Conservation (phyloP, 1,140 invertebrate species). For the Drosophila repletoides region DNA sequence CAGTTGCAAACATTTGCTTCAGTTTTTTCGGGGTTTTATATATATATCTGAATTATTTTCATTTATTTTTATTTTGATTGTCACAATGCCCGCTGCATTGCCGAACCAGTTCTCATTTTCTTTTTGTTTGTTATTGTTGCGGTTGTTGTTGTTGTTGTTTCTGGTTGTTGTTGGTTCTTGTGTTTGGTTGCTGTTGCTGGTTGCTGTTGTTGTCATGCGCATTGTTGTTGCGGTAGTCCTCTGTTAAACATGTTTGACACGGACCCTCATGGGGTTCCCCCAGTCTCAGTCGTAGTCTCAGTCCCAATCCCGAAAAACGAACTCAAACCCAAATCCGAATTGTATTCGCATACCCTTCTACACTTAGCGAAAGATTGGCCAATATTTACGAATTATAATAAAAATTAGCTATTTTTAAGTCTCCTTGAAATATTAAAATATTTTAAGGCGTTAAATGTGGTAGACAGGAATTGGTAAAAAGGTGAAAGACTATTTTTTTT, state of each 20-base stretch:
- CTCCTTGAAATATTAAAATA: no score
- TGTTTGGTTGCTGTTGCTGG: slow-evolving; percentile 32
- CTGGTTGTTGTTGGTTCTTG: slow-evolving; percentile 60
- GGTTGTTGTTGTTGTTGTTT: slow-evolving; percentile 34
- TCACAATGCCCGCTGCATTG: slow-evolving; percentile 35
- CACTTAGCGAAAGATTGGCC: no score
- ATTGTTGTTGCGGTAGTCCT: slow-evolving; percentile 69
- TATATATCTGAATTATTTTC: slow-evolving; percentile 56
- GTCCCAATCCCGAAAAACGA: background rate
- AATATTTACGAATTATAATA: no score
- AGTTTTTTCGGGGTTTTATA: slow-evolving; percentile 8
- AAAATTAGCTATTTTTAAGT: no score
- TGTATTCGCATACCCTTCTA: slow-evolving; percentile 6
- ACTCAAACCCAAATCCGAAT: background rate
- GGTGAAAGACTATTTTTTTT: no score
- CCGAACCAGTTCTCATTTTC: slow-evolving; percentile 55
- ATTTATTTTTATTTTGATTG: slow-evolving; percentile 75
- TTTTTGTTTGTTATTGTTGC: slow-evolving; percentile 67
- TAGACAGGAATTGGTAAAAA: no score
- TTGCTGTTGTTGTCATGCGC: slow-evolving; percentile 33
- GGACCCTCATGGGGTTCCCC: slow-evolving; percentile 66
- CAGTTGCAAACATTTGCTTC: slow-evolving; percentile 68
- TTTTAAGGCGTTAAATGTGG: no score
- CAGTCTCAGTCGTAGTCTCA: slow-evolving; percentile 4
- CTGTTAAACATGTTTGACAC: slow-evolving; percentile 76